A percentile compares a stretch with the other conserved stretches of the same genome.
Conservation (phyloP, 2,888 invertebrate species). For the Nomada fabriciana region DNA sequence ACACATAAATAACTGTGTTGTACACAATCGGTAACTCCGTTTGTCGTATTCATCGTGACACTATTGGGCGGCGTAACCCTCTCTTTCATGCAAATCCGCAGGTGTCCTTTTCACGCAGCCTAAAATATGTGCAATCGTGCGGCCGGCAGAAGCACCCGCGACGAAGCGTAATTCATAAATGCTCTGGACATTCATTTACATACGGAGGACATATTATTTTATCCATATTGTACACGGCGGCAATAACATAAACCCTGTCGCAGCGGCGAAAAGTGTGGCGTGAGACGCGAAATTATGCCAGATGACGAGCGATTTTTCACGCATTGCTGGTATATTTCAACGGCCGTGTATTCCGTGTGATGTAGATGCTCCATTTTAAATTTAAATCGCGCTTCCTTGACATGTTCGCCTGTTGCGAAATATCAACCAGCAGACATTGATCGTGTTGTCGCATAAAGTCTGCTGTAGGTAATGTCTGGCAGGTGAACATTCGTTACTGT, state of each 20-base stretch:
- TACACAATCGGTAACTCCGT: slow-evolving; percentile 17
- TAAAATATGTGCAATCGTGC: slow-evolving; percentile 40
- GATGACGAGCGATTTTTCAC: slow-evolving; percentile 18
- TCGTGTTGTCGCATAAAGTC: slow-evolving; percentile 45
- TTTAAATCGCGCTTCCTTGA: slow-evolving; percentile 47
- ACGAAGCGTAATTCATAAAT: slow-evolving; percentile 37
- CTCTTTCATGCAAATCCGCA: slow-evolving; percentile 39
- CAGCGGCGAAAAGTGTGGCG: slow-evolving; percentile 6
- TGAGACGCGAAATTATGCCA: slow-evolving; percentile 33
- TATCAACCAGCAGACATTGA: neutral
- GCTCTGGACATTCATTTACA: slow-evolving; percentile 17
- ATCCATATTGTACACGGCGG: slow-evolving; percentile 6
- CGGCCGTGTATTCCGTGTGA: slow-evolving; percentile 33
- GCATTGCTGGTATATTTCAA: slow-evolving; percentile 25
- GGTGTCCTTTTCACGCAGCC: slow-evolving; percentile 44
- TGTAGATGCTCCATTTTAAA: slow-evolving; percentile 50
- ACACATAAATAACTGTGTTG: neutral
- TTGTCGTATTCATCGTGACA: slow-evolving; percentile 20
- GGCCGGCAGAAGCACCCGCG: slow-evolving; percentile 15
- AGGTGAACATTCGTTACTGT: slow-evolving; percentile 26
- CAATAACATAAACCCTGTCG: slow-evolving; percentile 20
- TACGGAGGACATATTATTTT: slow-evolving; percentile 37
- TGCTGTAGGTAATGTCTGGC: slow-evolving; percentile 17
- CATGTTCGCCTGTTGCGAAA: slow-evolving; percentile 44
- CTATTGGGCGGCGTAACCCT: slow-evolving; percentile 11